These are phyloP conservation scores for Parasteatoda tepidariorum DNA, from an alignment of 1,140 invertebrate genomes.

Conservation along the genomic window DNA sequence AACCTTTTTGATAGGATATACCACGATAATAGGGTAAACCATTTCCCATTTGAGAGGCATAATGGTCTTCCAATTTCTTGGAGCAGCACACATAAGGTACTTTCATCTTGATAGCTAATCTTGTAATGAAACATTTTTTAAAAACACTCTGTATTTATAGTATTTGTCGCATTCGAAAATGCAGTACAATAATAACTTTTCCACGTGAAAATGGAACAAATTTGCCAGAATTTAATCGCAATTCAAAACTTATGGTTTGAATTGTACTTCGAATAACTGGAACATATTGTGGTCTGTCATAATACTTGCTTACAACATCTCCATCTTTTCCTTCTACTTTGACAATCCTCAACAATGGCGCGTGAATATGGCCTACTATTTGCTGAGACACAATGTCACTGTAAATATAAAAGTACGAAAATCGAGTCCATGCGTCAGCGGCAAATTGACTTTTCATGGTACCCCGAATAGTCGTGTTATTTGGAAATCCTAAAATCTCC, in stretches of 20 bases:
- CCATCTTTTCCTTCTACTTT: slow-evolving; percentile 8
- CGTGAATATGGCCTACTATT: slow-evolving; percentile 10
- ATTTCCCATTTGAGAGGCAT: neutral
- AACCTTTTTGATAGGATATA: neutral
- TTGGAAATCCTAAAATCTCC: neutral
- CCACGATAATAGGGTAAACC: slow-evolving; percentile 18
- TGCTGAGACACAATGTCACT: neutral
- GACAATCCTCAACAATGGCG: neutral
- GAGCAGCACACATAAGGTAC: neutral
- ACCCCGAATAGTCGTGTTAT: neutral
- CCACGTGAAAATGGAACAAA: slow-evolving; percentile 12
- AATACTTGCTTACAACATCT: slow-evolving; percentile 1
- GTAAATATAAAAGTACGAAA: neutral
- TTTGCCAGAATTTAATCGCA: neutral
- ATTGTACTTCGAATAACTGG: neutral
- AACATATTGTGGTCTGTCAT: slow-evolving; percentile 25
- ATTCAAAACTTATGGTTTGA: slow-evolving; percentile 10
- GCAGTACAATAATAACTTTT: slow-evolving; percentile 13
- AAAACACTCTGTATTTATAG: neutral
- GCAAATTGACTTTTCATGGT: neutral
- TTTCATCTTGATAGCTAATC: neutral
- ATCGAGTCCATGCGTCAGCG: neutral
- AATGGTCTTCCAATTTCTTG: slow-evolving; percentile 13
- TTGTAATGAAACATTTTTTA: neutral
- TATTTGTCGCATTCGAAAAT: slow-evolving; percentile 19